phyloP scores from a whole-genome alignment of 1,140 invertebrate genomes.

The Harpegnathos saltator region DNA sequence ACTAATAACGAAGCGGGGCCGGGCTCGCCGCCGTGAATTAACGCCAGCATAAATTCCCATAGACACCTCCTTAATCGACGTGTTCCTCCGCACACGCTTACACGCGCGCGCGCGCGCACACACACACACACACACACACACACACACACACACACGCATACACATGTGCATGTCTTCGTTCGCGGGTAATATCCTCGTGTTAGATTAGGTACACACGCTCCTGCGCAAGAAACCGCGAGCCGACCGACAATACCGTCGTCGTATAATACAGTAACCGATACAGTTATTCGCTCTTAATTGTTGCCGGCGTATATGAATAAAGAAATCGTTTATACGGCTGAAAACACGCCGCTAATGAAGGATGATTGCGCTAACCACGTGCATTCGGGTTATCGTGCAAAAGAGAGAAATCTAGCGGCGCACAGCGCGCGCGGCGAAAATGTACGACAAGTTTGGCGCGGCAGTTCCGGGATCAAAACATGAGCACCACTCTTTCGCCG shows the following conservation, averaged over 20 bases:
- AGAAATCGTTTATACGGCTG: slow-evolving; percentile 64
- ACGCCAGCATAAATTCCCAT: slow-evolving; percentile 75
- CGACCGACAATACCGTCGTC: slow-evolving; percentile 66
- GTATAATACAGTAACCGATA: slow-evolving; percentile 72
- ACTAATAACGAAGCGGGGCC: slow-evolving; percentile 64
- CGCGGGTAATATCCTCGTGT: slow-evolving; percentile 15
- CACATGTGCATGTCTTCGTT: not conserved
- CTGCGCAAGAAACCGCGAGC: slow-evolving; percentile 47
- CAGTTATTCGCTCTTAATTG: slow-evolving; percentile 73
- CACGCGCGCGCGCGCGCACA: not conserved
- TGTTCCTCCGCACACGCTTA: slow-evolving; percentile 63
- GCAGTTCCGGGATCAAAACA: not conserved
- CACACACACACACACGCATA: not conserved
- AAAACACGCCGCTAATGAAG: slow-evolving; percentile 48
- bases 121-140: not conserved
- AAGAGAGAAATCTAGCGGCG: not conserved
- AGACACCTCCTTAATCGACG: slow-evolving; percentile 75
- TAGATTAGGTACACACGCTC: slow-evolving; percentile 48
- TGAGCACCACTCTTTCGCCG: too few species aligned
- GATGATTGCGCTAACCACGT: slow-evolving; percentile 24
- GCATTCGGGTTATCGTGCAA: slow-evolving; percentile 10
- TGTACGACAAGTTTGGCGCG: not conserved
- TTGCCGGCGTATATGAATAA: slow-evolving; percentile 32
- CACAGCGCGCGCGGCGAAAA: not conserved
- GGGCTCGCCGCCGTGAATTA: slow-evolving; percentile 70